Conservation (phyloP, 35 echinoderm and acorn worm species). For the Apostichopus japonicus region DNA sequence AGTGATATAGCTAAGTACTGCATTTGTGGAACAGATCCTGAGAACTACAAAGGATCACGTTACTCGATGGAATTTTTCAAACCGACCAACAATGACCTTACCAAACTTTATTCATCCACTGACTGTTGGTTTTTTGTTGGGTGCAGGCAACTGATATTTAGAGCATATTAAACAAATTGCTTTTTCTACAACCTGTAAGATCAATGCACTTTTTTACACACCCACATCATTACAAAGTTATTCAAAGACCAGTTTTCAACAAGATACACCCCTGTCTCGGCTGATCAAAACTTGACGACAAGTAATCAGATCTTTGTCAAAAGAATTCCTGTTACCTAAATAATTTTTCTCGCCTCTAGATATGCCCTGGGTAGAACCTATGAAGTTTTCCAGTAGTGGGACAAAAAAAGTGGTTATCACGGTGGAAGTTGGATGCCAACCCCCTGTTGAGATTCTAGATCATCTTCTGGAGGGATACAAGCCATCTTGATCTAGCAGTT, state of each 20-base stretch:
- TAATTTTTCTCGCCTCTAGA: not conserved
- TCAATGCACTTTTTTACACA: not conserved
- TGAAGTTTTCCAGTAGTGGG: not conserved
- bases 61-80: no score
- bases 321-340: conserved; percentile 9
- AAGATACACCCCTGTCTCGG: conserved; percentile 23
- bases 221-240: not conserved
- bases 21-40: no score
- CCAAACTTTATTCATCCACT: no score
- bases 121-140: no score
- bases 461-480: not conserved
- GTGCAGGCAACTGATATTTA: no score
- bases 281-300: conserved; percentile 5
- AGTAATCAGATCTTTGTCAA: conserved; percentile 27
- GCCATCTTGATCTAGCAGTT: not conserved
- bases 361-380: not conserved
- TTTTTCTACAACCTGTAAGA: not conserved
- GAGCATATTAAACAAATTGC: no score
- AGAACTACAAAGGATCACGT: no score
- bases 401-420: not conserved
- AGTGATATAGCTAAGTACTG: no score
- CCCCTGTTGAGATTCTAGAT: not conserved
- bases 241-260: not conserved
- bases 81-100: not conserved
- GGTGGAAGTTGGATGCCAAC: not conserved